phyloP scores from a whole-genome alignment of 2,113 vertebrate genomes.

The Equus quagga region DNA sequence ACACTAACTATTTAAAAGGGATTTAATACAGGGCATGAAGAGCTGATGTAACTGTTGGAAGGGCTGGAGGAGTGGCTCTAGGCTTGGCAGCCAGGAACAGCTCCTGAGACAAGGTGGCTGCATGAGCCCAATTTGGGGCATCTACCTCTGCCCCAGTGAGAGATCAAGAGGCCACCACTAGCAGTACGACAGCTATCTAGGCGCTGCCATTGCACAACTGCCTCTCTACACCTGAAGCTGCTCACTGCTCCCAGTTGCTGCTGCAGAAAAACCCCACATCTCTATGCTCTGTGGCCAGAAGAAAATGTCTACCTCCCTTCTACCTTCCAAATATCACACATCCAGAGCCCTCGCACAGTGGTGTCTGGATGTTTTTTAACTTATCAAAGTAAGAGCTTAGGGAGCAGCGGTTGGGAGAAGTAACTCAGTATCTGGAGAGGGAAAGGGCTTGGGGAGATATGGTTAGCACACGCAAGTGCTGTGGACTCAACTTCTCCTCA shows the following conservation, averaged over 20 bases:
- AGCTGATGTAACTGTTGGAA: not conserved
- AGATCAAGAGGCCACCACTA: not conserved
- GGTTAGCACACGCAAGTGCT: fast-evolving
- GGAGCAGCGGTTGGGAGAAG: not conserved
- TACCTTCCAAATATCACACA: not conserved
- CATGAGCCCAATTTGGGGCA: fast-evolving
- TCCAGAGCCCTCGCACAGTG: not conserved
- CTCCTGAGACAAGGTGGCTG: not conserved
- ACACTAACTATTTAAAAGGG: not conserved
- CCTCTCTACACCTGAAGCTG: not conserved
- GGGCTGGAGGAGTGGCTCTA: not conserved
- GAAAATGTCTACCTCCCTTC: not conserved
- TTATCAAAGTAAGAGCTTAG: not conserved
- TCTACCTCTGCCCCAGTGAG: not conserved
- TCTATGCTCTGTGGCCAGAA: not conserved
- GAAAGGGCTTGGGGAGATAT: not conserved
- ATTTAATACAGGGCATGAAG: not conserved
- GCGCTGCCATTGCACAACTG: not conserved
- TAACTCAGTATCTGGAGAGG: not conserved
- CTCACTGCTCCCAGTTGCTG: not conserved
- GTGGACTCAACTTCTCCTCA: not conserved
- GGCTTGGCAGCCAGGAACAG: not conserved
- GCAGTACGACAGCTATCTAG: too few relatives aligned
- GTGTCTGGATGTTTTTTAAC: not conserved
- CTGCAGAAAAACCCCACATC: not conserved